Conservation (phyloP, 2,113 vertebrate genomes). For the Anolis carolinensis region DNA sequence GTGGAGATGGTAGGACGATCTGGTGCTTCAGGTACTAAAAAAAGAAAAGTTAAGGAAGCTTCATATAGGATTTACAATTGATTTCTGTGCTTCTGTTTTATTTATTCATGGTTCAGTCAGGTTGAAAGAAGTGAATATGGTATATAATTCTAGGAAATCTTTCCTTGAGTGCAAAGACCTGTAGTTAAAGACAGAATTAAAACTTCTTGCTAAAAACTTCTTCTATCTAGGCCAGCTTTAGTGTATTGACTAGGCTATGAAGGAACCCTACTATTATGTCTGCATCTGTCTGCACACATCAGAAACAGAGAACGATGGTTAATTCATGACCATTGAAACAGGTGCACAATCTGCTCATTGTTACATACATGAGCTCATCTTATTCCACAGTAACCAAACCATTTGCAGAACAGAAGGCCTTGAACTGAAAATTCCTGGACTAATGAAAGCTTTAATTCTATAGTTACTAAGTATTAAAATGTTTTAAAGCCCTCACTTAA, state of each 20-base stretch:
- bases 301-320: not conserved
- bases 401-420: not conserved
- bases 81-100: not conserved
- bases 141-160: conserved; percentile 22
- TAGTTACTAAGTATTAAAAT: rapidly evolving
- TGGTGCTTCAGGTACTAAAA: conserved; percentile 91
- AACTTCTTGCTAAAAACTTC: not conserved
- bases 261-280: not conserved
- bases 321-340: not conserved
- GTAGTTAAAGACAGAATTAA: conserved; percentile 3
- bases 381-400: not conserved
- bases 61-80: not conserved
- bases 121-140: not conserved
- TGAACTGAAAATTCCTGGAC: not conserved
- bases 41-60: not conserved
- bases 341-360: not conserved
- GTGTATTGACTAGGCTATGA: not conserved
- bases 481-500: not conserved
- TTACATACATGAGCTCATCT: not conserved
- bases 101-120: not conserved
- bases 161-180: not conserved
- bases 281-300: not conserved
- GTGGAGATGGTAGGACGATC: conserved; percentile 93
- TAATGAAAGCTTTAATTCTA: not conserved
- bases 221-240: not conserved